Evolutionary conservation across 2,888 invertebrate species (phyloP), one percentile per base, ranked within the genome.

Genomic region (Corythucha ciliata): DNA sequence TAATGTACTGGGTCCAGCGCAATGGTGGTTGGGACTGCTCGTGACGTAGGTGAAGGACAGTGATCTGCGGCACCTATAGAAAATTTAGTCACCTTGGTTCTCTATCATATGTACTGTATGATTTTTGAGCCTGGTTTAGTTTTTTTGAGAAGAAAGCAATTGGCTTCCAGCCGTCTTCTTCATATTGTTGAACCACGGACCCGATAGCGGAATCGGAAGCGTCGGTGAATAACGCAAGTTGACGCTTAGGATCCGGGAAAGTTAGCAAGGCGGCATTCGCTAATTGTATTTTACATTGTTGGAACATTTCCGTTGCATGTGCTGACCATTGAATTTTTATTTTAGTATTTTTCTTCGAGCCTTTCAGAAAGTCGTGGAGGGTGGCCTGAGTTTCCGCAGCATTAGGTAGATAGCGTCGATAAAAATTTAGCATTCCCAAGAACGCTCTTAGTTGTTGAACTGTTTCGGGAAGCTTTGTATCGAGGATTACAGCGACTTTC

Each of bases 101-200:
- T 1, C 67, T 36, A 46, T 71, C 69, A 51, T 68, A 71, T 14
- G 63, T 63, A 7, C 66, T 64, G 36, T 68, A 70, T 8, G 65
- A 66, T 22, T 36, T 25, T 24, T 49, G 21, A 16, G 49, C 14
- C 3, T 8, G 7, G 16, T 40, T 49, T 16, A 50, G 27, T 42
- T 50, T 50, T 45, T 44, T 50, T 7, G 50, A 50, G n/a, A 44
- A 45, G 20, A 50, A 49, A 12, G 18, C 40, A 20, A 49, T 2
- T 2, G 49, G 49, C 14, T 27, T 42, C 41, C 47, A 46, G 8
- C 8, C 14, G n/a, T 16, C 21, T n/a, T 37, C 36, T 18, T 18
- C 21, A 10, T 10, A 26, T 33, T 39, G 47, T 20, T 46, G 34
- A 8, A 46, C 16, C 12, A 37, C 47, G 14, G 2, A n/a, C 21